These are phyloP conservation scores for Spongilla lacustris DNA, from an alignment of 37 sponge, comb jelly and placozoan genomes.

Conservation along the genomic window DNA sequence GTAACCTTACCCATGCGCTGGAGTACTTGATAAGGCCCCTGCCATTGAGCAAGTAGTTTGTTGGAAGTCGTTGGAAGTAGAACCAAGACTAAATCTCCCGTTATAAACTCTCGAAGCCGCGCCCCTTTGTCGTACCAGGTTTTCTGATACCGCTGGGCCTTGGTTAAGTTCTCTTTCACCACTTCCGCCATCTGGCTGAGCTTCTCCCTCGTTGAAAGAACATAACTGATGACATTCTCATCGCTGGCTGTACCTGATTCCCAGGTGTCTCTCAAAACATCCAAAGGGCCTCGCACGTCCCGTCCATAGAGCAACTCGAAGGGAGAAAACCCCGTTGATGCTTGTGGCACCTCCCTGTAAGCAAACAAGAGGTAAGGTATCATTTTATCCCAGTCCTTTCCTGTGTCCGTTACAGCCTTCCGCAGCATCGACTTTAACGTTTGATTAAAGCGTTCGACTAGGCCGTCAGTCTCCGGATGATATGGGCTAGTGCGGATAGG, in stretches of 20 bases:
- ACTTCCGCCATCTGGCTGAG: constrained; percentile 24
- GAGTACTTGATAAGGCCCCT: too few relatives aligned
- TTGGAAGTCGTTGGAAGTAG: too few relatives aligned
- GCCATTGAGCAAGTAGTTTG: too few relatives aligned
- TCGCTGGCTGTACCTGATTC: not conserved
- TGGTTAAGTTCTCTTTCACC: constrained; percentile 27
- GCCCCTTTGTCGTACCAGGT: constrained; percentile 33
- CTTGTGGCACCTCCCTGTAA: too few relatives aligned
- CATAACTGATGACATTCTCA: constrained; percentile 31
- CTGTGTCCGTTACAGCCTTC: too few relatives aligned
- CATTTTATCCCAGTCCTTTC: too few relatives aligned
- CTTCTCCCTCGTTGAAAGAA: constrained; percentile 9
- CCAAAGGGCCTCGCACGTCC: constrained; percentile 25
- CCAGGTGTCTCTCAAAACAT: constrained; percentile 35
- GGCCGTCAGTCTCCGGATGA: constrained; percentile 57
- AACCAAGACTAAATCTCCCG: constrained; percentile 29
- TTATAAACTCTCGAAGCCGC: not conserved
- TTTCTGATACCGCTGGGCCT: constrained; percentile 24
- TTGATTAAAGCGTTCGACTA: constrained; percentile 38
- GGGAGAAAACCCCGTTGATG: constrained; percentile 49
- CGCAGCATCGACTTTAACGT: too few relatives aligned
- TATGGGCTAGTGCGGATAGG: constrained; percentile 61
- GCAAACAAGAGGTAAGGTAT: constrained; percentile 33
- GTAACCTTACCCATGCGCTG: too few relatives aligned
- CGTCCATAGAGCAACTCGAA: constrained; percentile 48